A percentile compares a stretch with the other conserved stretches of the same genome.
phyloP scores from a whole-genome alignment of 1,140 invertebrate genomes.

The Euwallacea similis region DNA sequence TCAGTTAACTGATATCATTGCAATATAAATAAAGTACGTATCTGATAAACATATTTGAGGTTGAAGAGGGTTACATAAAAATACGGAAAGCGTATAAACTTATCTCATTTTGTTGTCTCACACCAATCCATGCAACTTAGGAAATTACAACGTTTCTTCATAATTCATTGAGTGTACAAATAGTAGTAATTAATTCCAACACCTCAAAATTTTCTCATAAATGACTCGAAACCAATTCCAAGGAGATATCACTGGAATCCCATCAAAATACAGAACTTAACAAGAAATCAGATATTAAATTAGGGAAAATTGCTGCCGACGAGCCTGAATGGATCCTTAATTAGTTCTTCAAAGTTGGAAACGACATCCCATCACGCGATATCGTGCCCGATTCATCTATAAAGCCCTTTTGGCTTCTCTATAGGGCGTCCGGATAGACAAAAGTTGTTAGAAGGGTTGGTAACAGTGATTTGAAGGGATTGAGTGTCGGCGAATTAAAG shows the following conservation, averaged over 20 bases:
- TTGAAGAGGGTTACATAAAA: too few relatives aligned
- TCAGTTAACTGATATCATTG: too few relatives aligned
- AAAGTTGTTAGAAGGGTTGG: constrained; percentile 24
- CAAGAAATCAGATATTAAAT: constrained; percentile 37
- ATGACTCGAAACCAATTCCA: neutral
- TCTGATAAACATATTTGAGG: too few relatives aligned
- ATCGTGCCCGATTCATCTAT: constrained; percentile 29
- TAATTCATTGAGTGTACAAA: too few relatives aligned
- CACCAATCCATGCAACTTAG: too few relatives aligned
- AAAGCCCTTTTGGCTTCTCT: constrained; percentile 24
- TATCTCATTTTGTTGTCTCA: too few relatives aligned
- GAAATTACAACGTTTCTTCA: too few relatives aligned
- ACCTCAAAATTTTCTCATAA: too few relatives aligned
- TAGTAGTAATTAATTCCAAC: too few relatives aligned
- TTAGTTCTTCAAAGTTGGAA: constrained; percentile 36
- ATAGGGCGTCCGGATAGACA: constrained; percentile 23
- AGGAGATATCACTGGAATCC: constrained; percentile 25
- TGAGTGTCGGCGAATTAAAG: constrained; percentile 13
- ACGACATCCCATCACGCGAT: constrained; percentile 30
- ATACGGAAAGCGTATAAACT: too few relatives aligned
- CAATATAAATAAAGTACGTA: too few relatives aligned
- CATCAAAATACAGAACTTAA: constrained; percentile 21
- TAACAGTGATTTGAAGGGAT: constrained; percentile 25
- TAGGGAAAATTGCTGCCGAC: constrained; percentile 33
- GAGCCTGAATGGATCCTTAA: constrained; percentile 34